Evolutionary conservation across 2,113 vertebrate species (phyloP), one percentile per base, ranked within the genome.

Genomic region (Murina feae): DNA sequence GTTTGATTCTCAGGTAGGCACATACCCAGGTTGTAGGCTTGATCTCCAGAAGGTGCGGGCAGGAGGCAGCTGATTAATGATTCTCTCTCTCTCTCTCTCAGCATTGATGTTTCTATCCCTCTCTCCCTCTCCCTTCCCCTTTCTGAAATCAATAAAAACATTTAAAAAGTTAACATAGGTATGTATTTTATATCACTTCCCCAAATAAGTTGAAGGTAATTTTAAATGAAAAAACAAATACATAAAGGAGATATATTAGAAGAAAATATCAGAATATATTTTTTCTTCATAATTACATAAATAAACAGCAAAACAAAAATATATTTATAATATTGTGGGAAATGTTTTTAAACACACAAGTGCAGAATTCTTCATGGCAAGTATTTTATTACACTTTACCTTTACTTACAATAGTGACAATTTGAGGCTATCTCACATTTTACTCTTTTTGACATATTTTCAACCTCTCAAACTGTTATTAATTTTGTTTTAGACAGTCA

Each of bases 211-310:
- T 60, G 25, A 8, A 91, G 7, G 9, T 65, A 55, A 53, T 88
- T 94, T 74, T 79, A 47, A 86, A 35, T 93, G 4, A n/a, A 96
- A 92, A 93, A 55, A 9, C 4, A 87, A 69, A 28, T 53, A 20
- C 3, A 86, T n/a, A 13, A 68, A 86, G 80, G 71, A 47, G 5
- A 71, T 78, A 0, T 68, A 69, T 58, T 89, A 60, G 21, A 71
- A 94, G 37, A 69, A 88, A 68, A 84, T 81, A 17, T 39, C 5
- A 87, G 12, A 47, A 35, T 21, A 66, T 74, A 60, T 28, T 35
- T 92, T 95, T 95, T 60, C 12, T 86, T 32, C 7, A 86, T 35
- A 86, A 78, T 89, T 21, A 63, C 8, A 83, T 49, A 55, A 58
- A 86, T 60, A 86, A 32, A 35, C 20, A 80, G 14, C 35, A 66